Evolutionary conservation across 2,888 invertebrate species (phyloP), one percentile per base, ranked within the genome.

Genomic region (Tromatobia lineatoria): DNA sequence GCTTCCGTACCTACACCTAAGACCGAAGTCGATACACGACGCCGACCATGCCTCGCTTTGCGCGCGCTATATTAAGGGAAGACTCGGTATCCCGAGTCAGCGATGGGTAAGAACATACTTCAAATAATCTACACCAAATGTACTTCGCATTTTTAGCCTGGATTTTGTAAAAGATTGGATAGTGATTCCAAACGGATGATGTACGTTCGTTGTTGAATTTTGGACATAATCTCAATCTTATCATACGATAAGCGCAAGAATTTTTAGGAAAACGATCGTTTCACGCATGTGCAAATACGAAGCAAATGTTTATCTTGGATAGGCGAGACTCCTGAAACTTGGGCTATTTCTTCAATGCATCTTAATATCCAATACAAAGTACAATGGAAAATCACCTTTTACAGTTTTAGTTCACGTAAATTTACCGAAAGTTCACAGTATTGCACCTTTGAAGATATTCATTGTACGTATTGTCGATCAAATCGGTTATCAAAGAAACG

Each of bases 21-120:
- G 84, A 77, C 85, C 88, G 90, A 90, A 91, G 91, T 92, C 92
- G 92, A 92, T 92, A 92, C 90, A 92, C 85, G 64, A 92, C 82
- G 47, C 83, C 85, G 67, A 85, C 87, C 88, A 88, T 85, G 89
- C 87, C 88, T 88, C 88, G 89, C 88, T 89, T 89, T 89, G 89
- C 89, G 90, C 87, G 85, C 88, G 87, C 85, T 73, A 77, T 85
- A 87, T 82, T 80, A 87, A 87, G 88, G 87, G 89, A 89, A 86
- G 88, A 91, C 89, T 87, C 87, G 82, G 77, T 70, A 50, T 64
- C 61, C 38, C 45, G 50, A 82, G 57, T 76, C 67, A 85, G 87
- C 79, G 57, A 85, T 70, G 86, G 82, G 61, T 83, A 54, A 54
- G 67, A 82, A 54, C 59, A 25, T 18, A 34, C 57, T 11, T 20